A percentile compares a stretch with the other conserved stretches of the same genome.
Conservation (phyloP, 2,797 vertebrate species). For the Ciconia nigra region DNA sequence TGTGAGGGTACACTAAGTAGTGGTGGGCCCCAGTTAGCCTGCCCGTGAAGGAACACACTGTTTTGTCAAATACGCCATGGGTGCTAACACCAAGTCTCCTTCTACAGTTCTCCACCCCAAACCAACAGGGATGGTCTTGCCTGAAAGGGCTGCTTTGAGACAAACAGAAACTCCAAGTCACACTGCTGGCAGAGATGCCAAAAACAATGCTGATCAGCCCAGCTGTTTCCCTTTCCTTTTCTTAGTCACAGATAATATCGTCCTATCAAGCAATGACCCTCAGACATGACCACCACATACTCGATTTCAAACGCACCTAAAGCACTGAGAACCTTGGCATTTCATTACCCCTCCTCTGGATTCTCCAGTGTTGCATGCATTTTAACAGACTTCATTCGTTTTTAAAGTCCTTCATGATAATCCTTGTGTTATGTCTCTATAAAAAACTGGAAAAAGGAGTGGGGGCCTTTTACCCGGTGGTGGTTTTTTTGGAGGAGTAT, state of each 20-base stretch:
- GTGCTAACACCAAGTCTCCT: neutral
- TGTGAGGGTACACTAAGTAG: neutral
- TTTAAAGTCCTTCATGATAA: neutral
- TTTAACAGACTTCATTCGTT: neutral
- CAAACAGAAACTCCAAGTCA: neutral
- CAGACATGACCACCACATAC: neutral
- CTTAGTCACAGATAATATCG: neutral
- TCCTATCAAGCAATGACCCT: neutral
- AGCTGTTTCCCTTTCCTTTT: neutral
- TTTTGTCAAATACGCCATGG: neutral
- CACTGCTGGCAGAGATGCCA: neutral
- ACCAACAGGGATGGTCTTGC: neutral
- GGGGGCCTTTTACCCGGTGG: neutral
- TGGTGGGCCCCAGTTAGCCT: fast-evolving
- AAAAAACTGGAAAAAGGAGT: neutral
- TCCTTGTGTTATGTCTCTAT: neutral
- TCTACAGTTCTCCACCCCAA: neutral
- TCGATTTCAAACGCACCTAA: neutral
- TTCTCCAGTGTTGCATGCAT: neutral
- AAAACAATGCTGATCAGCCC: neutral
- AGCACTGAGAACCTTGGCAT: neutral
- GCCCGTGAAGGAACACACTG: neutral
- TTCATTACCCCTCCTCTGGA: neutral
- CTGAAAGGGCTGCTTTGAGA: neutral
- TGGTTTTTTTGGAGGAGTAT: neutral